phyloP scores from a whole-genome alignment of 64 coral and sea anemone species.

The Actinia tenebrosa region DNA sequence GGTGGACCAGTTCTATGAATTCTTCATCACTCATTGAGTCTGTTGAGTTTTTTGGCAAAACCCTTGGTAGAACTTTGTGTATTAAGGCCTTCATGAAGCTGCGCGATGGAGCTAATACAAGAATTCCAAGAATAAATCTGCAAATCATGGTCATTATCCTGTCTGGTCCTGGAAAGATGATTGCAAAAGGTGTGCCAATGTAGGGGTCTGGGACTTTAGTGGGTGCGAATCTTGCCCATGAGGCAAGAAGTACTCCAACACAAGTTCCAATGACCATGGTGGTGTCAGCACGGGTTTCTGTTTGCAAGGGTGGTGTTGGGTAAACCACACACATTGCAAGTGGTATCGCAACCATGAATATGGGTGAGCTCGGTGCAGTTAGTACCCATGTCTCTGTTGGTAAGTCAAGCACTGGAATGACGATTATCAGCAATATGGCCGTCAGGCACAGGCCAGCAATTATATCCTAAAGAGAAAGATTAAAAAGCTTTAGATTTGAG shows the following conservation, averaged over 20 bases:
- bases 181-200: constrained; percentile 53
- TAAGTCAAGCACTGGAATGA: constrained; percentile 55
- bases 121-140: constrained; percentile 71
- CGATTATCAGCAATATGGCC: constrained; percentile 47
- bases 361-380: constrained; percentile 70
- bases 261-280: constrained; percentile 57
- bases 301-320: constrained; percentile 64
- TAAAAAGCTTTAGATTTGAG: neutral
- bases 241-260: constrained; percentile 61
- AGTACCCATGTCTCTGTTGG: constrained; percentile 67
- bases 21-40: constrained; percentile 48
- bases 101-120: constrained; percentile 58
- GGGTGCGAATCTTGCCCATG: constrained; percentile 53
- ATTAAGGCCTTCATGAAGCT: constrained; percentile 61
- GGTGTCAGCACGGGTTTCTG: constrained; percentile 72
- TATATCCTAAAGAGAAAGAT: constrained; percentile 47
- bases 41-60: constrained; percentile 40
- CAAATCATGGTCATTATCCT: constrained; percentile 59
- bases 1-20: constrained; percentile 69
- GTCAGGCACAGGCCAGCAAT: constrained; percentile 66
- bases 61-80: constrained; percentile 49
- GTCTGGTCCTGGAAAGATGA: constrained; percentile 43
- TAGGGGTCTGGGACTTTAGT: constrained; percentile 58
- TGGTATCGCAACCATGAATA: constrained; percentile 67
- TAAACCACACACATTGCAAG: constrained; percentile 65